Base-by-base conservation (phyloP, 2,888 invertebrate genomes). In the Hecatera dysodea region DNA sequence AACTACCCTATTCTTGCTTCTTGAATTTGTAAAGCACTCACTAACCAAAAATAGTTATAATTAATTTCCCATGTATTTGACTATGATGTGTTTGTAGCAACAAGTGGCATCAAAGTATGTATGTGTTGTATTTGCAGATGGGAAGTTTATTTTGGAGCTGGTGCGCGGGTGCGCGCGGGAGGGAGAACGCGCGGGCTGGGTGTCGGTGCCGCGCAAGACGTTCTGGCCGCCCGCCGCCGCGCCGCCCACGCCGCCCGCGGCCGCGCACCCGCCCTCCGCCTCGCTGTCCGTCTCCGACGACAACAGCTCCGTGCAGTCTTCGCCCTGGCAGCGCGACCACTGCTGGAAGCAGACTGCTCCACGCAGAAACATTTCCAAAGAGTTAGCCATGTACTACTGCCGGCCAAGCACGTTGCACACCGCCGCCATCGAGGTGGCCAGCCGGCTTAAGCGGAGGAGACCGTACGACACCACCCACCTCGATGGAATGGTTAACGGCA, bases 241-340 rank as follows among this genome's bases (percentile, higher is more conserved):
- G 93, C 97, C 93, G 92, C 94, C 90, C 86, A 91, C 92, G 83
- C 92, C 94, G 82, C 92, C 93, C 78, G 90, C 92, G 82, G 88
- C 90, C 93, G 97, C 97, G 81, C 97, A 97, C 75, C 86, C 89
- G 81, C 97, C 97, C 92, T 97, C 97, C 87, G 97, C 98, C 89
- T 98, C 98, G 85, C 97, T 98, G 92, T 98, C 98, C 95, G 98
- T 98, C 94, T 98, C 98, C 89, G 98, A 98, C 96, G 98, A 98
- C 94, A 98, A 98, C 95, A 98, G 98, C 90, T 98, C 98, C 82
- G 97, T 98, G 91, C 98, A 98, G 93, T 98, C 98, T 84, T 98
- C 98, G 89, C 98, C 98, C 77, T 98, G 98, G 98, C 98, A 98
- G 94, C 97, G 98, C 86, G 98, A 98, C 94, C 98, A 98, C 95